Evolutionary conservation across 1,140 invertebrate genomes (phyloP).

Genomic region (Drosophila paulistorum): DNA sequence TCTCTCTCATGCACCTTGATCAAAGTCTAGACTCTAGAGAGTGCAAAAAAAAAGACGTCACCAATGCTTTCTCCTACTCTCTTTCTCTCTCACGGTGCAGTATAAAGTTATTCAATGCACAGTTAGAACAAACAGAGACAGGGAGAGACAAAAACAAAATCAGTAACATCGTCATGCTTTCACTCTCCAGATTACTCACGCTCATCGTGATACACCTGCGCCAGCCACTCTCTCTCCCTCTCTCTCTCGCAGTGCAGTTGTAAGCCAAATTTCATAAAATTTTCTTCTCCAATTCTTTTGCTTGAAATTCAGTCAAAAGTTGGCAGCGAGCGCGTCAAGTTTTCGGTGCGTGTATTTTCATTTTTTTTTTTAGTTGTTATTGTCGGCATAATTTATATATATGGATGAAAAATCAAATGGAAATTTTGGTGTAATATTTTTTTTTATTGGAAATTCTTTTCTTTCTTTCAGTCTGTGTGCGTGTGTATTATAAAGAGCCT

Average conservation of each 20-base stretch:
- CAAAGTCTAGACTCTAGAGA: neutral
- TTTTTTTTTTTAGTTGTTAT: neutral
- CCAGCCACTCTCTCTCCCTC: constrained; percentile 37
- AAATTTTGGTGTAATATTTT: neutral
- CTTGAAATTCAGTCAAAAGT: constrained; percentile 45
- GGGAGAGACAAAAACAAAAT: neutral
- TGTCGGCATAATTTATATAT: neutral
- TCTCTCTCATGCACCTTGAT: neutral
- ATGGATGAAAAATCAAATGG: neutral
- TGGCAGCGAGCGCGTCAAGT: constrained; percentile 37
- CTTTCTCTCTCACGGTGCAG: neutral
- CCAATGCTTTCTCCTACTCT: neutral
- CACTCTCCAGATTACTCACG: constrained; percentile 23
- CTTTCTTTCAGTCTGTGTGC: neutral
- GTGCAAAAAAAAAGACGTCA: neutral
- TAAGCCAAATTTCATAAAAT: constrained; percentile 15
- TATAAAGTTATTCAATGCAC: neutral
- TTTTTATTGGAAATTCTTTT: neutral
- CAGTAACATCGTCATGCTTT: constrained; percentile 2
- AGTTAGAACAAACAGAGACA: neutral
- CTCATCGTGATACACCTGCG: constrained; percentile 8
- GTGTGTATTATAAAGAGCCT: neutral
- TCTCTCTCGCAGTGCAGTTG: constrained; percentile 1
- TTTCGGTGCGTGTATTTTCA: constrained; percentile 11
- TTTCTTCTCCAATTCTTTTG: constrained; percentile 32